A percentile compares a stretch with the other conserved stretches of the same genome.
phyloP scores from a whole-genome alignment of 92 coral and sea anemone genomes.

The Epizoanthus ramosus region DNA sequence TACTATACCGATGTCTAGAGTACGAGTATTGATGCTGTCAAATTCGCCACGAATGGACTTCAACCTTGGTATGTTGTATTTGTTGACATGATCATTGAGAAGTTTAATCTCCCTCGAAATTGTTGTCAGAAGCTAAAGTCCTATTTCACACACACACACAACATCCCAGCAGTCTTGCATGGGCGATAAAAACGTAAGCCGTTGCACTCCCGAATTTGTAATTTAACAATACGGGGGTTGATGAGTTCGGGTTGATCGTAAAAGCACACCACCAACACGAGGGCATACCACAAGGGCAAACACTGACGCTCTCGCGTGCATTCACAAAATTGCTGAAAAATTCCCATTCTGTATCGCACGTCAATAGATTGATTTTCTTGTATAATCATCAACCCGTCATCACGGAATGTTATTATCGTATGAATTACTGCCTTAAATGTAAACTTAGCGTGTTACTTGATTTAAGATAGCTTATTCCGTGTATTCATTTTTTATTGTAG shows the following conservation, averaged over 20 bases:
- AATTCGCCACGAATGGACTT: slow-evolving; percentile 4
- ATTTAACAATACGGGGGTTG: background rate
- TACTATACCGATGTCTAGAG: background rate
- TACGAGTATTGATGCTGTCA: background rate
- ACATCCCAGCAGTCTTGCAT: background rate
- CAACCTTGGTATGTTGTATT: slow-evolving; percentile 41
- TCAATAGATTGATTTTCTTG: slow-evolving; percentile 15
- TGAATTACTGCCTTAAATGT: background rate
- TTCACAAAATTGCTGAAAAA: slow-evolving; percentile 18
- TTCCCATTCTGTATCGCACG: slow-evolving; percentile 8
- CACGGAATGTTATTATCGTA: slow-evolving; percentile 3
- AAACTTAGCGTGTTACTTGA: background rate
- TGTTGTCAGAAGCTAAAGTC: background rate
- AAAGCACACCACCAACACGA: slow-evolving; percentile 32
- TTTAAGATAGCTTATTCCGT: background rate
- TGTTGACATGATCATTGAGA: slow-evolving; percentile 26
- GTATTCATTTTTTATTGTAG: background rate
- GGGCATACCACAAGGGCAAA: slow-evolving; percentile 13
- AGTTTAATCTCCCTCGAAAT: slow-evolving; percentile 12
- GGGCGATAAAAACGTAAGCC: background rate
- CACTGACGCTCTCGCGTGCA: background rate
- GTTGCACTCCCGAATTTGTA: background rate
- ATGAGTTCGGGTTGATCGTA: background rate
- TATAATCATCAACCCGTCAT: slow-evolving; percentile 30
- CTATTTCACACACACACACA: background rate